Conservation (phyloP, 2,113 vertebrate species). For the Callospermophilus lateralis region DNA sequence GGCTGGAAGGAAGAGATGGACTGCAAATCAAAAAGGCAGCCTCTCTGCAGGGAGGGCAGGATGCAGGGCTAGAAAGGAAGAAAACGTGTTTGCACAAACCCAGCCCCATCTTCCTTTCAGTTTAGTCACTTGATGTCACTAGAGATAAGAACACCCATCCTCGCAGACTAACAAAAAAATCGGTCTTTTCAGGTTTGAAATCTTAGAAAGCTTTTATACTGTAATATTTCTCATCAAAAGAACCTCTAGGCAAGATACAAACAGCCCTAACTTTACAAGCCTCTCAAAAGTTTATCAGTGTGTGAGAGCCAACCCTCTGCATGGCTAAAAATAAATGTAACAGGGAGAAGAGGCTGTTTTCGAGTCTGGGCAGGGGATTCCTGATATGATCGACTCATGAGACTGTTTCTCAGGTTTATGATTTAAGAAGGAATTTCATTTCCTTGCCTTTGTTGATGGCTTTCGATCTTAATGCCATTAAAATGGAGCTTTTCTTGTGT, state of each 20-base stretch:
- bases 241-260: not conserved
- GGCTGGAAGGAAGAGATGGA: not conserved
- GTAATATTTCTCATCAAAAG: slow-evolving; percentile 48
- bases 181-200: slow-evolving; percentile 70
- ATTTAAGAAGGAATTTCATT: slow-evolving; percentile 73
- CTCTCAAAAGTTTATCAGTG: too few species aligned
- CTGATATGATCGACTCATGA: slow-evolving; percentile 23
- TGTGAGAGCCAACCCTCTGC: not conserved
- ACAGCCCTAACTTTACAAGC: not conserved
- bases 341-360: slow-evolving; percentile 10
- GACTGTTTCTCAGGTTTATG: slow-evolving; percentile 29
- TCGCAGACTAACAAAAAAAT: not conserved
- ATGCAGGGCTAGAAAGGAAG: slow-evolving; percentile 20
- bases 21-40: not conserved
- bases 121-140: slow-evolving; percentile 65
- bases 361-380: slow-evolving; percentile 38
- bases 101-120: slow-evolving; percentile 66
- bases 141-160: slow-evolving; percentile 66
- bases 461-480: slow-evolving; percentile 51
- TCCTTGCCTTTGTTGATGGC: slow-evolving; percentile 57
- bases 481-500: not conserved
- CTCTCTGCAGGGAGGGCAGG: not conserved
- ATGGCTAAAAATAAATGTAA: slow-evolving; percentile 56
- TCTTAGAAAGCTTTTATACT: slow-evolving; percentile 62
- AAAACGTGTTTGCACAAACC: slow-evolving; percentile 51